A percentile compares a stretch with the other conserved stretches of the same genome.
Evolutionary conservation across 2,888 invertebrate species (phyloP).

Genomic region (Luffia ferchaultella): DNA sequence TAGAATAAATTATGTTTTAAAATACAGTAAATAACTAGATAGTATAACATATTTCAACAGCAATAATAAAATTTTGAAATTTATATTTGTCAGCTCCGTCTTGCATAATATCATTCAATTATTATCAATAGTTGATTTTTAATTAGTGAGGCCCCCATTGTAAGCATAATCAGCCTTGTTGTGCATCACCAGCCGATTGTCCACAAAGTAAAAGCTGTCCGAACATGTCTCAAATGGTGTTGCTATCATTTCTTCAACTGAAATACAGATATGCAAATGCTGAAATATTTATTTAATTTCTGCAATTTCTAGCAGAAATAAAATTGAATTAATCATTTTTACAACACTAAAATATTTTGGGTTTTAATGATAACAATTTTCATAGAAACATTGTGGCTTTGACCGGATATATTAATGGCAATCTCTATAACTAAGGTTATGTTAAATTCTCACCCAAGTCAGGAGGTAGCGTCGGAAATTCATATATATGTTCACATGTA

Average conservation of each 20-base stretch:
- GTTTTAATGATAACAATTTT: too few relatives aligned
- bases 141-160: constrained; percentile 76
- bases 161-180: constrained; percentile 99
- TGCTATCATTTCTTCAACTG: constrained; percentile 96
- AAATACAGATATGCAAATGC: constrained; percentile 28
- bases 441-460: constrained; percentile 84
- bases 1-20: too few relatives aligned
- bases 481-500: constrained; percentile 99
- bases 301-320: constrained; percentile 3
- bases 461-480: constrained; percentile 89
- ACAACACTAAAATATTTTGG: too few relatives aligned
- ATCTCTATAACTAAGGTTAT: too few relatives aligned
- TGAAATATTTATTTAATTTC: neutral
- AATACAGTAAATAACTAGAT: too few relatives aligned
- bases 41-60: too few relatives aligned
- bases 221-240: constrained; percentile 97
- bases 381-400: too few relatives aligned
- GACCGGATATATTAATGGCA: constrained; percentile 4
- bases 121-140: too few relatives aligned
- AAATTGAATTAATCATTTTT: too few relatives aligned
- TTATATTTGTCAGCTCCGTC: too few relatives aligned
- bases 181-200: constrained; percentile 97
- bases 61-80: too few relatives aligned
- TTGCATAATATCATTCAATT: too few relatives aligned
- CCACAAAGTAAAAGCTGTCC: constrained; percentile 99